phyloP scores from a whole-genome alignment of 2,888 invertebrate genomes.

The Aporophyla nigra region DNA sequence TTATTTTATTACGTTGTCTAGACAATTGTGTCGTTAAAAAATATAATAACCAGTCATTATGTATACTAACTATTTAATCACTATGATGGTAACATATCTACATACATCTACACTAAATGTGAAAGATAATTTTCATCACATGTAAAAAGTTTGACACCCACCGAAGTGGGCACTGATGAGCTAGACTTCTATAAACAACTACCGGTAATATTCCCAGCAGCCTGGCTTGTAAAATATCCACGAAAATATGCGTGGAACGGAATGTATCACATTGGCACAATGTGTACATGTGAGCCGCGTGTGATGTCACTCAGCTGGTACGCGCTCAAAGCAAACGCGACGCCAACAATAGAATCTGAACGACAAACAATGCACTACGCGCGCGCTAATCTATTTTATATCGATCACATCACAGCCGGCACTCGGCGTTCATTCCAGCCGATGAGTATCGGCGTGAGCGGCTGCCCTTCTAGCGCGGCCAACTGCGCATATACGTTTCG shows the following conservation, averaged over 20 bases:
- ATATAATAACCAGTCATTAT: no score
- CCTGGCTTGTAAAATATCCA: not conserved
- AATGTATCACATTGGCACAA: not conserved
- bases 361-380: constrained; percentile 11
- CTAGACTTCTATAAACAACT: not conserved
- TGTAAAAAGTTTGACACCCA: no score
- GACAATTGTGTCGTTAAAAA: no score
- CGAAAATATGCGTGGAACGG: not conserved
- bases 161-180: no score
- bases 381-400: constrained; percentile 11
- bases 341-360: constrained; percentile 4
- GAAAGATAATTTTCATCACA: no score
- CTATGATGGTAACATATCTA: no score
- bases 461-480: not conserved
- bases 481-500: not conserved
- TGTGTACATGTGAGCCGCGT: not conserved
- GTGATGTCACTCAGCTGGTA: not conserved
- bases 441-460: not conserved
- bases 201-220: not conserved
- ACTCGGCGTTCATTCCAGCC: not conserved
- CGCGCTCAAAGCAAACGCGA: not conserved
- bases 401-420: constrained; percentile 11
- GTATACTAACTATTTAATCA: no score
- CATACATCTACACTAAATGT: no score
- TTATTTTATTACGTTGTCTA: no score